Evolutionary conservation across 1,140 invertebrate species (phyloP), one percentile per base, ranked within the genome.

Genomic region (Atopsyche davidsoni): DNA sequence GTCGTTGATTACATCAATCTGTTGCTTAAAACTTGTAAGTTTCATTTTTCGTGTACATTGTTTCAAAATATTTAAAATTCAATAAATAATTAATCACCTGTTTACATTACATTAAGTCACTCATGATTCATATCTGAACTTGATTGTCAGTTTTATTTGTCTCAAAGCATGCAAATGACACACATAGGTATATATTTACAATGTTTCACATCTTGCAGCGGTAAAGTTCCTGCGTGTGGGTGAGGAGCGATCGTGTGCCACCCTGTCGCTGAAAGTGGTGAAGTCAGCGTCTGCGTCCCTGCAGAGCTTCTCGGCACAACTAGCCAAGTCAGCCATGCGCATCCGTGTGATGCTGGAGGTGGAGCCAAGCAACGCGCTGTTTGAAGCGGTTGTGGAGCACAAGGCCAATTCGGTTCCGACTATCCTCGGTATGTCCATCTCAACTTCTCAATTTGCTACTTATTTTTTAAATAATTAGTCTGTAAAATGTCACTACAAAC

Each of bases 341-440:
- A 43, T 70, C 50, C 55, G 63, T n/a, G 77, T 80, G 2, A 74
- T 67, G 0, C 52, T 83, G 14, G 61, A 68, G 32, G 79, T 76
- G 1, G 40, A 51, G 6, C 83, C 83, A 0, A 76, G 81, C 19
- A 62, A 69, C 10, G 81, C 72, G 0, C 61, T 79, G 4, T 82
- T 84, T 60, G 81, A 84, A 60, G 76, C 71, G 1, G 79, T 79
- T 0, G 62, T 82, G 1, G 62, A 63, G 28, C 55, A 67, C 3
- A 44, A 57, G 10, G 58, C 60, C 23, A 56, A 34, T n/a, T 47
- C 64, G 11, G 48, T 60, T 3, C 58, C 58, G 3, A 59, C 19
- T 18, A 14, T 48, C 25, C 39, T 56, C n/a, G 49, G 49, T 52
- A 32, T 47, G 38, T 43, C 14, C 34, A 24, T 38, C 18, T 11